Evolutionary conservation across 2,797 vertebrate genomes (phyloP), one percentile per base, ranked within the genome.

Genomic region (Heliangelus exortis): DNA sequence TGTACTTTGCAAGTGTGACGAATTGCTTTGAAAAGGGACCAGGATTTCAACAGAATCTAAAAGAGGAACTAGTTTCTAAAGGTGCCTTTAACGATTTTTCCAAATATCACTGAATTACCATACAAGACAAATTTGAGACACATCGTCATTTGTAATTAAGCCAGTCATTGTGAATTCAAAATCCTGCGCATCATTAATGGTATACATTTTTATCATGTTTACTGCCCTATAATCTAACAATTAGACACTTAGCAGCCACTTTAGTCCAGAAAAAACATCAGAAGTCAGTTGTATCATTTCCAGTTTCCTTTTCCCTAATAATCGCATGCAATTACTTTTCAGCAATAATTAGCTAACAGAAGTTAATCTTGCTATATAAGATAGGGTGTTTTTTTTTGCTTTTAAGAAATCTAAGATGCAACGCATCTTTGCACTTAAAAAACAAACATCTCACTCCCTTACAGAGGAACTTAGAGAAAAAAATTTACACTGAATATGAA

Each of bases 201-300:
- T 12, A 80, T 61, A 59, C 45, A 87, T 89, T 88, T 90, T 89
- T 89, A 88, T 88, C 54, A 29, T 78, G 67, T 88, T 88, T 79
- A 87, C 65, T 76, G 36, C 33, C 26, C 36, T 74, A 43, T 75
- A 86, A 59, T 81, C 5, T 17, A 72, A 69, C 45, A 77, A 20
- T 69, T 78, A 86, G 75, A 84, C 39, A 76, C 58, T 51, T 53
- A 83, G 72, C 68, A 89, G 47, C 20, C n/a, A 72, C 72, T 66
- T 72, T 17, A 15, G 20, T 77, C 69, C 18, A 28, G 31, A 68
- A 91, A 90, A 72, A 87, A 6, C 17, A 68, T 36, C 47, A 62
- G 43, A 85, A 95, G 28, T 7, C 61, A 89, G 74, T 47, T n/a
- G 22, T 53, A 91, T 47, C 22, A 45, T 53, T 85, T 92, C 31